Percentiles rank a stretch among this genome's conserved stretches.
Evolutionary conservation across 1,140 invertebrate genomes (phyloP).

Genomic region (Bombus pyrosoma): DNA sequence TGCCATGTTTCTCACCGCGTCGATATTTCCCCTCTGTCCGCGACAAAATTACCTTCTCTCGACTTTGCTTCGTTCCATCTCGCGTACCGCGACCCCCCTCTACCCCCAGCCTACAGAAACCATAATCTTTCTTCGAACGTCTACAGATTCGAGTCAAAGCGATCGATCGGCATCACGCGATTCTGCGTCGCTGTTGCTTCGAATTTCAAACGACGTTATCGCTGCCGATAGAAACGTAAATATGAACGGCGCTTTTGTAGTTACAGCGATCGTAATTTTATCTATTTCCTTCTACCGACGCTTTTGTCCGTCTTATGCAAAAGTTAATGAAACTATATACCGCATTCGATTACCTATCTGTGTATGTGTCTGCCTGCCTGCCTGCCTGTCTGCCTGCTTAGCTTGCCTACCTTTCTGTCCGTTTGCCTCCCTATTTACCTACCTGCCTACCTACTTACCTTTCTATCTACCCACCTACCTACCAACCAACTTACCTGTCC

Average conservation of each 20-base stretch:
- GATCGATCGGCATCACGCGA: neutral
- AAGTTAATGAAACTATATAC: conserved; percentile 7
- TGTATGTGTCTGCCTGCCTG: neutral
- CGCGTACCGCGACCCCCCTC: neutral
- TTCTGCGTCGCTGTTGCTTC: neutral
- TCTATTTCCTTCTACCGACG: too few species aligned
- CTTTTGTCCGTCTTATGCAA: neutral
- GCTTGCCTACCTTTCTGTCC: neutral
- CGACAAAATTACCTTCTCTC: conserved; percentile 8
- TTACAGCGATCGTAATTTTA: neutral
- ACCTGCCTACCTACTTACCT: conserved; percentile 38
- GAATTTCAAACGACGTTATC: too few species aligned
- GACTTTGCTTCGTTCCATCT: too few species aligned
- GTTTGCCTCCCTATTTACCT: conserved; percentile 30
- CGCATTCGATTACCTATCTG: neutral
- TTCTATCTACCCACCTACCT: conserved; percentile 41
- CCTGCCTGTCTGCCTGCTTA: neutral
- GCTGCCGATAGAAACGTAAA: too few species aligned
- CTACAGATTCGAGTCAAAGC: neutral
- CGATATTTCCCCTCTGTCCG: neutral
- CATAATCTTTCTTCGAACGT: neutral
- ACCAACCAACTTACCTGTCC: conserved; percentile 28
- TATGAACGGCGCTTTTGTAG: too few species aligned
- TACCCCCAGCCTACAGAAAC: neutral
- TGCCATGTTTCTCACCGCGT: neutral